Conservation (phyloP, 2,888 invertebrate species). For the Carcina quercana region DNA sequence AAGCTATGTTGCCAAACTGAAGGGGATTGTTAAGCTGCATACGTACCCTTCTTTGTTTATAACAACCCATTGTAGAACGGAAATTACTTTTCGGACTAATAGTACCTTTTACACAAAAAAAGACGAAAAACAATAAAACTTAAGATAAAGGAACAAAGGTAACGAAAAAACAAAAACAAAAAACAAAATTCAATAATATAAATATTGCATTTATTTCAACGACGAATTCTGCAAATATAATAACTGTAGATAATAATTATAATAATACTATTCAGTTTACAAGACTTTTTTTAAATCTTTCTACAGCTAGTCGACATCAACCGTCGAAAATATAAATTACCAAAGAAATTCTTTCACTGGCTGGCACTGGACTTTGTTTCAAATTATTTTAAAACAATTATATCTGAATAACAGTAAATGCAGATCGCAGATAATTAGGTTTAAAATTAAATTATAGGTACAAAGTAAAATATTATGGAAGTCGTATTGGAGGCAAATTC, state of each 20-base stretch:
- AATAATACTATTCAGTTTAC: constrained; percentile 72
- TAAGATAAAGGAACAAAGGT: constrained; percentile 43
- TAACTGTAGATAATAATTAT: constrained; percentile 72
- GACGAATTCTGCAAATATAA: constrained; percentile 73
- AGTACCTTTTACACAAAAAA: background rate
- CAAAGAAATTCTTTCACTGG: constrained; percentile 57
- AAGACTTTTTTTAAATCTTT: constrained; percentile 62
- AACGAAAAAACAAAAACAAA: constrained; percentile 46
- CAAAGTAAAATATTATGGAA: no score
- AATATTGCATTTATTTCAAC: constrained; percentile 76
- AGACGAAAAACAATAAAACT: constrained; percentile 45
- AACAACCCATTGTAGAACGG: no score
- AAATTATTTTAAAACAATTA: constrained; percentile 45
- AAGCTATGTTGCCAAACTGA: no score
- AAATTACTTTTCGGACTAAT: constrained; percentile 20
- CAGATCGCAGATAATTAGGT: constrained; percentile 62
- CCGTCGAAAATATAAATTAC: constrained; percentile 26
- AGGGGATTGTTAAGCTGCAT: no score
- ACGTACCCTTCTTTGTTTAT: no score
- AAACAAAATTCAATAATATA: constrained; percentile 73
- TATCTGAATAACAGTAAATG: constrained; percentile 70
- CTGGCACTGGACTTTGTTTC: constrained; percentile 63
- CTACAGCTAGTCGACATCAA: constrained; percentile 36
- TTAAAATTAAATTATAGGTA: constrained; percentile 65
- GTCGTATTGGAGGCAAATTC: constrained; percentile 64